These are phyloP conservation scores for Yoshiicerus persimilis DNA, from an alignment of 1,140 invertebrate species.

Conservation along the genomic window DNA sequence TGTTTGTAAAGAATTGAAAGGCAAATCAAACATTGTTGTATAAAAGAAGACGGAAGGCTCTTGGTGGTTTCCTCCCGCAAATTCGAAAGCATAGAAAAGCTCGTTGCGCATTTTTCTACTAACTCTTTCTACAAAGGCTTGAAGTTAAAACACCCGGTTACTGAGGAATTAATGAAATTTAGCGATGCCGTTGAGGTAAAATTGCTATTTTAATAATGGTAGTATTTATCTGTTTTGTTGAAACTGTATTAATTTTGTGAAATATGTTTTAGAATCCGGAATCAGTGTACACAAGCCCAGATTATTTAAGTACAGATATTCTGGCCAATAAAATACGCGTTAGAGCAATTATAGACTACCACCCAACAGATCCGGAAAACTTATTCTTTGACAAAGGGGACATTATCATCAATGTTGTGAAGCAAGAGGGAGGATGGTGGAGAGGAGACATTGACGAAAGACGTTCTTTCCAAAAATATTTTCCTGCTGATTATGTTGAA, in stretches of 20 bases:
- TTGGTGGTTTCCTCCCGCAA: slow-evolving; percentile 85
- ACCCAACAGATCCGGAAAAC: slow-evolving; percentile 68
- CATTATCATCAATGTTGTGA: slow-evolving; percentile 89
- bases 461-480: slow-evolving; percentile 86
- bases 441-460: slow-evolving; percentile 79
- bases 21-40: slow-evolving; percentile 92
- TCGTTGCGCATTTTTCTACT: slow-evolving; percentile 86
- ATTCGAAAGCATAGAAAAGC: slow-evolving; percentile 91
- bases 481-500: slow-evolving; percentile 90
- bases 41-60: slow-evolving; percentile 83
- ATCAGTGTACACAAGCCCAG: slow-evolving; percentile 26
- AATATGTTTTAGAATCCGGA: not conserved
- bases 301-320: slow-evolving; percentile 31
- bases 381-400: slow-evolving; percentile 91
- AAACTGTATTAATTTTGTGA: too few species aligned
- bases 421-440: slow-evolving; percentile 86
- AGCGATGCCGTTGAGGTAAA: not conserved
- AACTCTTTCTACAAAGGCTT: slow-evolving; percentile 87
- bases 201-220: too few species aligned
- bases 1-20: slow-evolving; percentile 71
- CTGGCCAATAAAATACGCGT: not conserved
- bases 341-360: not conserved
- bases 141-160: slow-evolving; percentile 61
- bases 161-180: slow-evolving; percentile 23
- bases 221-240: too few species aligned